Percentiles rank a stretch among this genome's conserved stretches.
phyloP scores from a whole-genome alignment of 2,888 invertebrate genomes.

The Apantesis nais region DNA sequence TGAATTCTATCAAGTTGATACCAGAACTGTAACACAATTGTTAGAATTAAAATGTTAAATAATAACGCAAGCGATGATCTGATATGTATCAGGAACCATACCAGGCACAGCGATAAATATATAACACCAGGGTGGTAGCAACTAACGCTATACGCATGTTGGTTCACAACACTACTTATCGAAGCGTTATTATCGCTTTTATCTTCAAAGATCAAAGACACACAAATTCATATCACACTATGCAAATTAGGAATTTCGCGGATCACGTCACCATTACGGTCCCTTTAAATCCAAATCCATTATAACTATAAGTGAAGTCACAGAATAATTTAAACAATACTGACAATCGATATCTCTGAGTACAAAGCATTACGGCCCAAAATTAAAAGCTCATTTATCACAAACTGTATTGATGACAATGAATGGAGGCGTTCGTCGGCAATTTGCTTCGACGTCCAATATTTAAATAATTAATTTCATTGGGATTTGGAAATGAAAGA shows the following conservation, averaged over 20 bases:
- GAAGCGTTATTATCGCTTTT: background rate
- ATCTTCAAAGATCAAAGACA: background rate
- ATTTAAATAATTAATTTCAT: slow-evolving; percentile 63
- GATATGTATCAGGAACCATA: too few relatives aligned
- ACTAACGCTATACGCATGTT: background rate
- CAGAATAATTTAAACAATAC: slow-evolving; percentile 31
- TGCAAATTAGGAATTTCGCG: background rate
- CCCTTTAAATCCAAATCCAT: slow-evolving; percentile 30
- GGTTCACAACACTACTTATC: background rate
- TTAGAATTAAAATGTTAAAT: too few relatives aligned
- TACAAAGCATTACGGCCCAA: slow-evolving; percentile 19
- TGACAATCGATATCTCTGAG: slow-evolving; percentile 19
- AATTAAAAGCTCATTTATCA: slow-evolving; percentile 30
- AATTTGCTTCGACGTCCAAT: slow-evolving; percentile 53
- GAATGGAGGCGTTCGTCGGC: slow-evolving; percentile 48
- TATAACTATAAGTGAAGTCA: slow-evolving; percentile 33
- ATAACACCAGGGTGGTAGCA: background rate
- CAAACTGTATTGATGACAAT: slow-evolving; percentile 49
- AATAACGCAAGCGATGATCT: too few relatives aligned
- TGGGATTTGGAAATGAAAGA: slow-evolving; percentile 53
- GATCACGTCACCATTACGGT: background rate
- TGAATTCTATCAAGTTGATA: too few relatives aligned
- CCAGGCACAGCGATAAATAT: too few relatives aligned
- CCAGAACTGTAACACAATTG: too few relatives aligned
- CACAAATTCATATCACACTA: background rate